Percentiles rank a stretch among this genome's conserved stretches.
phyloP scores from a whole-genome alignment of 2,888 invertebrate genomes.

The Anarsia innoxiella region DNA sequence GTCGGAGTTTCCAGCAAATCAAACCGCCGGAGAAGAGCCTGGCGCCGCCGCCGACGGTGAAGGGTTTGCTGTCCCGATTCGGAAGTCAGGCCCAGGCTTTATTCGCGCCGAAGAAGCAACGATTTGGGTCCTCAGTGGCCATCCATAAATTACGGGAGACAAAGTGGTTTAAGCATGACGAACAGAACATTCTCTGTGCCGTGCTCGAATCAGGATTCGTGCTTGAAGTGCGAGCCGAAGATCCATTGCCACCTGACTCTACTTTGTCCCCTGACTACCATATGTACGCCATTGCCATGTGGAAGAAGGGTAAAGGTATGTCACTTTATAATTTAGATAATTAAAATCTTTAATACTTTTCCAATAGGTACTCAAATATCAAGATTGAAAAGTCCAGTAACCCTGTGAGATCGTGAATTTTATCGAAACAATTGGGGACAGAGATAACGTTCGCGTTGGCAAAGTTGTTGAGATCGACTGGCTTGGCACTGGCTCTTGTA shows the following conservation, averaged over 20 bases:
- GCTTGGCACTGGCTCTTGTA: constrained; percentile 40
- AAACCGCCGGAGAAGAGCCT: constrained; percentile 73
- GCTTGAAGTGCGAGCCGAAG: constrained; percentile 76
- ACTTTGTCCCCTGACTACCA: constrained; percentile 68
- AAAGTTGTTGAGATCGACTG: constrained; percentile 38
- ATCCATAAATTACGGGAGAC: constrained; percentile 83
- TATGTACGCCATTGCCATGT: constrained; percentile 81
- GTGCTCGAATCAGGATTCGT: constrained; percentile 84
- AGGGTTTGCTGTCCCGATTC: constrained; percentile 70
- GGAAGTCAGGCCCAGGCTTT: constrained; percentile 73
- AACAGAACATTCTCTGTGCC: constrained; percentile 81
- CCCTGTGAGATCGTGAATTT: constrained; percentile 23
- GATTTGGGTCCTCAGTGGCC: constrained; percentile 79
- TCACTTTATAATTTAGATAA: background rate
- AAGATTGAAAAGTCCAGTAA: constrained; percentile 14
- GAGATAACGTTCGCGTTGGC: constrained; percentile 35
- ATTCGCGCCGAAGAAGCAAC: constrained; percentile 68
- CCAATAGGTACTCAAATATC: too few relatives aligned
- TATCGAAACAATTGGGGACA: constrained; percentile 26
- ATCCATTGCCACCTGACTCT: constrained; percentile 63
- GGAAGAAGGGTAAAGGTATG: constrained; percentile 82
- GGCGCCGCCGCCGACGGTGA: constrained; percentile 66
- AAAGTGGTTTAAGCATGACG: constrained; percentile 84
- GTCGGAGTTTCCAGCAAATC: constrained; percentile 73
- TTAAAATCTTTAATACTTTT: background rate